Percentiles rank a stretch among this genome's conserved stretches.
phyloP scores from a whole-genome alignment of 2,888 invertebrate genomes.

The Amiota minor region DNA sequence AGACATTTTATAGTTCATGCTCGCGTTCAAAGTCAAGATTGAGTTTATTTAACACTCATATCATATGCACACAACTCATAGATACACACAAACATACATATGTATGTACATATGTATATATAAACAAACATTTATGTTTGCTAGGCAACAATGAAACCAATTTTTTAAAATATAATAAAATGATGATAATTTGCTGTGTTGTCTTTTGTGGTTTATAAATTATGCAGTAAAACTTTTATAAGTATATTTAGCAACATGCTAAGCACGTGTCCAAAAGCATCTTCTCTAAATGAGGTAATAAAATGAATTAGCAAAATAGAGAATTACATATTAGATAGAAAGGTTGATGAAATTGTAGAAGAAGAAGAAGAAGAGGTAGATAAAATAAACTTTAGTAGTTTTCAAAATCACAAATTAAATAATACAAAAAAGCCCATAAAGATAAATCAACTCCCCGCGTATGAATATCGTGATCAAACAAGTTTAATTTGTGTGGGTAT shows the following conservation, averaged over 20 bases:
- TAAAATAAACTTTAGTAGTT: too few relatives aligned
- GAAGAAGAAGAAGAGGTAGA: background rate
- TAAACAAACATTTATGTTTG: background rate
- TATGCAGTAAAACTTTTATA: too few relatives aligned
- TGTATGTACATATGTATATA: too few relatives aligned
- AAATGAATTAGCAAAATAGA: background rate
- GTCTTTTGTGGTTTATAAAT: too few relatives aligned
- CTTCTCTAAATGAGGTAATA: too few relatives aligned
- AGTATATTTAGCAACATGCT: background rate
- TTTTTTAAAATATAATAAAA: background rate
- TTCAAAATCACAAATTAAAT: background rate
- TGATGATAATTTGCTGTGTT: background rate
- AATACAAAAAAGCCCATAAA: constrained; percentile 7
- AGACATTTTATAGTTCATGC: background rate
- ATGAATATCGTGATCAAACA: background rate
- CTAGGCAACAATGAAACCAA: background rate
- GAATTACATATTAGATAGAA: background rate
- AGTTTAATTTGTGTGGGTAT: background rate
- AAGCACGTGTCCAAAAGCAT: background rate
- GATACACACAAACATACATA: too few relatives aligned
- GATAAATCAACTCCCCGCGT: constrained; percentile 2
- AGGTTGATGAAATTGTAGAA: background rate
- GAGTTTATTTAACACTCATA: too few relatives aligned
- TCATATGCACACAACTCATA: too few relatives aligned
- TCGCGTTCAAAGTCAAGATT: constrained; percentile 14